A percentile compares a stretch with the other conserved stretches of the same genome.
phyloP scores from a whole-genome alignment of 2,797 vertebrate genomes.

The Spheniscus humboldti region DNA sequence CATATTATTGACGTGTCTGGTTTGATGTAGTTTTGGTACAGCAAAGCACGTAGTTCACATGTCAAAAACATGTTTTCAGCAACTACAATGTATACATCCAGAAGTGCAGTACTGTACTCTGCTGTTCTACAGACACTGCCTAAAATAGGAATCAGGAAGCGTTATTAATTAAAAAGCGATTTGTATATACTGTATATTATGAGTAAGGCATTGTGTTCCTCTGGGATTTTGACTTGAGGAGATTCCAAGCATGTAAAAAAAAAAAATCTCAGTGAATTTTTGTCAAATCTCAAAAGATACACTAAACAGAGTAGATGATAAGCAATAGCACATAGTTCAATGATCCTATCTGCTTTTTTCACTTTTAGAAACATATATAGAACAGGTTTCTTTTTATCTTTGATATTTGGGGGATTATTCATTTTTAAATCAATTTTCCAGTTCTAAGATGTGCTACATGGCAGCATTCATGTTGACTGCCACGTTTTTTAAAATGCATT shows the following conservation, averaged over 20 bases:
- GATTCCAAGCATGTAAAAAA: neutral
- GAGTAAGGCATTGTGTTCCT: neutral
- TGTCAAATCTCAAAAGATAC: neutral
- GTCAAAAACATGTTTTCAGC: neutral
- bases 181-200: neutral
- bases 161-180: neutral
- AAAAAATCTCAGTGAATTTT: neutral
- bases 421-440: neutral
- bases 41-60: neutral
- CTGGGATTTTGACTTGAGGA: neutral
- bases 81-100: neutral
- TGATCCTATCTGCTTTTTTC: neutral
- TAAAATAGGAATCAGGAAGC: slow-evolving; percentile 7
- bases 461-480: neutral
- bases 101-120: neutral
- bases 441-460: neutral
- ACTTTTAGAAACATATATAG: neutral
- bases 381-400: neutral
- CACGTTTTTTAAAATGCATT: neutral
- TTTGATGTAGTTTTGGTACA: neutral
- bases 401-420: neutral
- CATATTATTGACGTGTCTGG: neutral
- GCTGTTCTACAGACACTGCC: neutral
- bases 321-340: neutral
- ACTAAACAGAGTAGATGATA: neutral